Conservation (phyloP, 2,888 invertebrate species). For the Alentia gelatinosa region DNA sequence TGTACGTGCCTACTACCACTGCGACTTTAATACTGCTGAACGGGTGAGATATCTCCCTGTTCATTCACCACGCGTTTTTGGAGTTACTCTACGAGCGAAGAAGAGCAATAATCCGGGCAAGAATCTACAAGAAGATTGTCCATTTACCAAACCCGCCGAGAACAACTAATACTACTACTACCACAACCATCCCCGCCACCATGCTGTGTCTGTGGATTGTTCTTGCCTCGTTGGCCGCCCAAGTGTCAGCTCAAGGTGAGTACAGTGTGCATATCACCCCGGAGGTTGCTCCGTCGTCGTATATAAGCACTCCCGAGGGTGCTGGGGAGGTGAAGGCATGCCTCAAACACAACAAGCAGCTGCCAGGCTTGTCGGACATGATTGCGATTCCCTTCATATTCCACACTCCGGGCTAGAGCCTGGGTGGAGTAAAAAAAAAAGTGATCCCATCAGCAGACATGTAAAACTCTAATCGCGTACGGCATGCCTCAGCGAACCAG, state of each 20-base stretch:
- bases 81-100: background rate
- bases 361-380: background rate
- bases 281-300: background rate
- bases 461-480: slow-evolving; percentile 43
- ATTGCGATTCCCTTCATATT: slow-evolving; percentile 26
- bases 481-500: slow-evolving; percentile 26
- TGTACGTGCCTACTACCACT: no score
- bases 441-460: background rate
- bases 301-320: background rate
- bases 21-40: no score
- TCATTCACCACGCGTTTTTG: background rate
- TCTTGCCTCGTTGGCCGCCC: background rate
- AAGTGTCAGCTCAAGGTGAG: background rate
- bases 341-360: background rate
- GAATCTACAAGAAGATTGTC: background rate
- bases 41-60: background rate
- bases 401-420: background rate
- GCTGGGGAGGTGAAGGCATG: background rate
- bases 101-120: background rate
- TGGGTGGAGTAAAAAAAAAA: background rate
- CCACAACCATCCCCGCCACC: background rate
- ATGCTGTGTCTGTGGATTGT: background rate
- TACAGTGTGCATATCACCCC: background rate
- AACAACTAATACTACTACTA: slow-evolving; percentile 5
- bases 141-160: background rate